Percentiles rank a stretch among this genome's conserved stretches.
Evolutionary conservation across 2,113 vertebrate species (phyloP).

Genomic region (Camelus dromedarius): DNA sequence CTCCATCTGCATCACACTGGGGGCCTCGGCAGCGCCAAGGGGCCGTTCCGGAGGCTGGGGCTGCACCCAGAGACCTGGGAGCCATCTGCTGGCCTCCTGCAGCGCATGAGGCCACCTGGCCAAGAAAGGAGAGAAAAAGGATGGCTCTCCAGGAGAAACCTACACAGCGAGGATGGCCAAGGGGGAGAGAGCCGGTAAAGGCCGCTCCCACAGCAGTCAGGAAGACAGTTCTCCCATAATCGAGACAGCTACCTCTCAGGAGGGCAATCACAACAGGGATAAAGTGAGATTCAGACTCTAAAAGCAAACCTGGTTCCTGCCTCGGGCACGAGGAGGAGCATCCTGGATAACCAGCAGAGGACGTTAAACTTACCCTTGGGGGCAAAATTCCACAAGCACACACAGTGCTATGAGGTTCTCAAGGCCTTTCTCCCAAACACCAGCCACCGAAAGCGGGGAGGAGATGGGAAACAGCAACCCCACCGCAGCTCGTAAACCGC

Average conservation of each 20-base stretch:
- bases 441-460: not conserved
- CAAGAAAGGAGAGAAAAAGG: fast-evolving
- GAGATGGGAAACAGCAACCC: fast-evolving
- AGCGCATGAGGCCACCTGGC: not conserved
- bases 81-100: not conserved
- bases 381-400: not conserved
- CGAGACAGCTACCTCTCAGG: not conserved
- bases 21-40: too few species aligned
- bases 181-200: not conserved
- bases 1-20: too few species aligned
- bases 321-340: not conserved
- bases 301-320: not conserved
- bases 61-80: fast-evolving
- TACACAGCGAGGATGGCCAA: not conserved
- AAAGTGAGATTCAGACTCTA: not conserved
- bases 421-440: not conserved
- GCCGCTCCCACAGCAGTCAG: fast-evolving
- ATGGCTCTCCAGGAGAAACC: not conserved
- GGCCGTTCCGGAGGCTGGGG: not conserved
- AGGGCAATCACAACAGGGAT: not conserved
- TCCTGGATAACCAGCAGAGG: not conserved
- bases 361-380: not conserved
- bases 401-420: not conserved
- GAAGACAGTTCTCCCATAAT: not conserved
- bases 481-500: not conserved